Evolutionary conservation across 2,113 vertebrate species (phyloP), one percentile per base, ranked within the genome.

Genomic region (Steatornis caripensis): DNA sequence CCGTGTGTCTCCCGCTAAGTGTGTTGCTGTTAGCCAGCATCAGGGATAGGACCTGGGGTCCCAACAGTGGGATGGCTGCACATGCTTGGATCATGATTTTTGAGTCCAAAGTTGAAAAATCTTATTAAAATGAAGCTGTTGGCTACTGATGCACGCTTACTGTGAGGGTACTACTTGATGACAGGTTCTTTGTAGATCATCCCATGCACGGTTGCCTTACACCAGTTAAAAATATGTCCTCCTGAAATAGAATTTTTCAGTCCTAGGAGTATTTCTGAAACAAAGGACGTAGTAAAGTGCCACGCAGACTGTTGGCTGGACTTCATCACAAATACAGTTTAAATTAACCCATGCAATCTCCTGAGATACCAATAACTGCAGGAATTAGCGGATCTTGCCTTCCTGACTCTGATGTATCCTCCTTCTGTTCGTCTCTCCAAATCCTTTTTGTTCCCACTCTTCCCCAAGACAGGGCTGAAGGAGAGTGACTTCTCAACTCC

Each of bases 1-100:
- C 19, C 2, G 0, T 5, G 19, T n/a, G 23, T 45, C 53, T 62
- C 29, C 69, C 5, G 4, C 30, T 54, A 15, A 58, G 37, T 0
- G 1, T 2, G 3, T 21, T 70, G 62, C 39, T 77, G 11, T 71
- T 20, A 26, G 39, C 24, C 55, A 37, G 45, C 62, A 18, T 9
- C 55, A 71, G 64, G 30, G 10, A 10, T 37, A 13, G 43, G 29
- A 39, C 29, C 62, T 24, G 15, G 11, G 18, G 45, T 54, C 58
- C 62, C 57, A 41, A 41, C 58, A 82, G 34, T 3, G 2, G 55
- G 39, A 46, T 22, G 26, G 27, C 19, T 77, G 14, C 39, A 10
- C 71, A 3, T 43, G 23, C 26, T 41, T 82, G n/a, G 45, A 34
- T 65, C 46, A 64, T 20, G 9, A 2, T 53, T 57, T 84, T 45